Evolutionary conservation across 2,797 vertebrate species (phyloP).

Genomic region (Chaenodraco wilsoni): DNA sequence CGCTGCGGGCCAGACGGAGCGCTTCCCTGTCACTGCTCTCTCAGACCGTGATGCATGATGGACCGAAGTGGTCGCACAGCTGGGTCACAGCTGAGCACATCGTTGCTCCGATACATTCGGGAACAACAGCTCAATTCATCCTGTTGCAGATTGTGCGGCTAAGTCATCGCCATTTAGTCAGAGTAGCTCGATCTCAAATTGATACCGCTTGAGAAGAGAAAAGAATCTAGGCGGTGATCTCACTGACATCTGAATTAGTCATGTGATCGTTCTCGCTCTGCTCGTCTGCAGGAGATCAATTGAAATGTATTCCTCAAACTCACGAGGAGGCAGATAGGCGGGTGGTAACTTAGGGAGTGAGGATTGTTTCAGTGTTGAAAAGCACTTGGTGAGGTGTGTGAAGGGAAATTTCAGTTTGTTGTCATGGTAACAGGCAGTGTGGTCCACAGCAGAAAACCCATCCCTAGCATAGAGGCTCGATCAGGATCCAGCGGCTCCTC

Average conservation of each 20-base stretch:
- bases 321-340: constrained; percentile 46
- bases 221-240: constrained; percentile 42
- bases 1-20: background rate
- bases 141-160: constrained; percentile 17
- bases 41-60: constrained; percentile 34
- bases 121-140: constrained; percentile 28
- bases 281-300: constrained; percentile 64
- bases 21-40: constrained; percentile 3
- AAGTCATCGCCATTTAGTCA: background rate
- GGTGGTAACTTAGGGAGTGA: constrained; percentile 42
- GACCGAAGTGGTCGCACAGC: constrained; percentile 9
- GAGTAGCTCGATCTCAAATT: constrained; percentile 22
- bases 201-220: constrained; percentile 27
- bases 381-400: constrained; percentile 65
- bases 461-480: constrained; percentile 67
- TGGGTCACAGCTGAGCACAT: constrained; percentile 33
- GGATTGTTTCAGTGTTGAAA: constrained; percentile 49
- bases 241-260: constrained; percentile 60
- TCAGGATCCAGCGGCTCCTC: constrained; percentile 66
- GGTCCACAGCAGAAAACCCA: constrained; percentile 70
- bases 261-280: constrained; percentile 53
- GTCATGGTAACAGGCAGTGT: constrained; percentile 82
- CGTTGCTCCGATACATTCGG: background rate
- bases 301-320: constrained; percentile 62
- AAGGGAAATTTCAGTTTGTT: constrained; percentile 74